Evolutionary conservation across 2,888 invertebrate genomes (phyloP), one percentile per base, ranked within the genome.

Genomic region (Sarcophaga rosellei): DNA sequence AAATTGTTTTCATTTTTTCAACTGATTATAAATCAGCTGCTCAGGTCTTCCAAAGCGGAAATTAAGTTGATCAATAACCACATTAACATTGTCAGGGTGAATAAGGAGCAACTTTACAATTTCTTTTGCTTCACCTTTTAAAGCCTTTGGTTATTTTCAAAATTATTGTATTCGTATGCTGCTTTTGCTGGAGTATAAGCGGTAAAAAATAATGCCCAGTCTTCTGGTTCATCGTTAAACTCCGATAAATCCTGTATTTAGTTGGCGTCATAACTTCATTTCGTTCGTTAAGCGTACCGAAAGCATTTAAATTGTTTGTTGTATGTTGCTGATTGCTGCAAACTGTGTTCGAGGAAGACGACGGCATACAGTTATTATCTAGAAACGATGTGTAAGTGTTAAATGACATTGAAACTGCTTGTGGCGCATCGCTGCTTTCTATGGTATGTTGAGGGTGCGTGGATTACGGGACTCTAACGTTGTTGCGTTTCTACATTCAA

Each of bases 1-100:
- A 15, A 88, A 59, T 8, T 86, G 77, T 4, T 73, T 82, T 10
- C 86, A 78, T 66, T 84, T 77, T 10, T 23, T 59, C 74, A 23
- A 23, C 23, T 23, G 23, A 23, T 3, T 23, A 23, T 23, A 23
- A 11, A 88, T 84, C 1, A 88, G 76, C n/a, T 65, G 76, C 15
- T 81, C 77, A 25, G 72, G 45, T 62, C 69, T 12, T 77, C 59
- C 35, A 81, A 81, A 23, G 4, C 23, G 23, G 23, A 23, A 23
- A 2, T 23, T 23, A 23, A 23, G 23, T 23, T 23, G 23, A 12
- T 81, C 80, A 1, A 84, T 65, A 10, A 62, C 61, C n/a, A 61
- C 73, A 45, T 6, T n/a, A 4, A 70, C 57, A n/a, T 59, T 70
- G 20, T 35, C 59, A 25, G 70, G 57, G 35, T 57, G 57, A 11